A percentile compares a stretch with the other conserved stretches of the same genome.
phyloP scores from a whole-genome alignment of 2,797 vertebrate genomes.

The Leucoraja ocellata region DNA sequence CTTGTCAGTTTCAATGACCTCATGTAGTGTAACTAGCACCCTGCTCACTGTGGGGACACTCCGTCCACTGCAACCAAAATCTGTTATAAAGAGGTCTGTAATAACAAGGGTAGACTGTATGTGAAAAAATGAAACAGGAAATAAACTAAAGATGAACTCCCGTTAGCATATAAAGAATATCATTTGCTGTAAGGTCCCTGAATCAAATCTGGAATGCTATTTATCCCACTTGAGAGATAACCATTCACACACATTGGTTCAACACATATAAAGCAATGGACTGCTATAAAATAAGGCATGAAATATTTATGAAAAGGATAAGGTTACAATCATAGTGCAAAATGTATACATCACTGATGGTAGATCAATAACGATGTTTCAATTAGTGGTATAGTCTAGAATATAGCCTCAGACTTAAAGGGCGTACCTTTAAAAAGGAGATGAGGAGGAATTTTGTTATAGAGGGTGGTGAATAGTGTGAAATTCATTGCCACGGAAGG shows the following conservation, averaged over 20 bases:
- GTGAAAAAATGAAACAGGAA: neutral
- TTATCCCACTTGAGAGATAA: neutral
- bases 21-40: no score
- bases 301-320: neutral
- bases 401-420: no score
- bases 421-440: no score
- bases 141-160: neutral
- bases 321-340: neutral
- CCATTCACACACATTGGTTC: neutral
- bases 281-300: neutral
- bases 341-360: neutral
- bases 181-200: neutral
- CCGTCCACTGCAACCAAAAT: no score
- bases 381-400: no score
- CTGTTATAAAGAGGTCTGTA: no score
- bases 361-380: no score
- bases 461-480: no score
- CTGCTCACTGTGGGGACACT: no score
- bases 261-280: neutral
- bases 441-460: no score
- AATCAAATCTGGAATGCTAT: neutral
- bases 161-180: neutral
- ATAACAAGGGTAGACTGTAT: neutral
- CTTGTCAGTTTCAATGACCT: no score
- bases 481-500: no score